These are phyloP conservation scores for Pterobdella sp. DNA, from an alignment of 2,888 invertebrate species.

Conservation along the genomic window DNA sequence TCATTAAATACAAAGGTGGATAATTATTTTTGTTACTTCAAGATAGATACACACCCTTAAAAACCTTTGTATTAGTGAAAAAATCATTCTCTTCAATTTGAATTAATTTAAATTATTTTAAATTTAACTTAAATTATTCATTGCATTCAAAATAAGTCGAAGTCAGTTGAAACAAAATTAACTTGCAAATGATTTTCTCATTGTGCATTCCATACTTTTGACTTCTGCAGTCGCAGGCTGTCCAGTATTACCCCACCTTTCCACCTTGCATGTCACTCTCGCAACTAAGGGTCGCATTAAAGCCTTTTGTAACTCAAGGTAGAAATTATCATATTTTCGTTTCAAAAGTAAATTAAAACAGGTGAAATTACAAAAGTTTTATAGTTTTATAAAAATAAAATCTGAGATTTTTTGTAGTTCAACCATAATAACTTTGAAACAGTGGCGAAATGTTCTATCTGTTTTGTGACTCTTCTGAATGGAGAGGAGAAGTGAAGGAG, in stretches of 20 bases:
- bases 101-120: neutral
- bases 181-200: neutral
- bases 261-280: slow-evolving; percentile 18
- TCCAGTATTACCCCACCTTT: slow-evolving; percentile 8
- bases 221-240: slow-evolving; percentile 17
- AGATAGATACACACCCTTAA: too few species aligned
- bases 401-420: too few species aligned
- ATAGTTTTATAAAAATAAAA: too few species aligned
- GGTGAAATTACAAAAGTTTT: too few species aligned
- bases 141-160: neutral
- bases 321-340: too few species aligned
- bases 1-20: slow-evolving; percentile 19
- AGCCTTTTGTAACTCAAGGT: slow-evolving; percentile 20
- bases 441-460: slow-evolving; percentile 16
- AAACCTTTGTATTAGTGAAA: too few species aligned
- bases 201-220: neutral
- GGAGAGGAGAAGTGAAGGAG: slow-evolving; percentile 22
- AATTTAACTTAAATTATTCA: neutral
- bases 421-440: neutral
- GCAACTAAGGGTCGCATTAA: slow-evolving; percentile 20
- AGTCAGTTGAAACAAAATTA: neutral
- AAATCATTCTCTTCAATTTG: too few species aligned
- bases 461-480: slow-evolving; percentile 20
- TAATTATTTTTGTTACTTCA: too few species aligned
- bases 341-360: too few species aligned